Evolutionary conservation across 2,113 vertebrate genomes (phyloP).

Genomic region (Ginglymostoma cirratum): DNA sequence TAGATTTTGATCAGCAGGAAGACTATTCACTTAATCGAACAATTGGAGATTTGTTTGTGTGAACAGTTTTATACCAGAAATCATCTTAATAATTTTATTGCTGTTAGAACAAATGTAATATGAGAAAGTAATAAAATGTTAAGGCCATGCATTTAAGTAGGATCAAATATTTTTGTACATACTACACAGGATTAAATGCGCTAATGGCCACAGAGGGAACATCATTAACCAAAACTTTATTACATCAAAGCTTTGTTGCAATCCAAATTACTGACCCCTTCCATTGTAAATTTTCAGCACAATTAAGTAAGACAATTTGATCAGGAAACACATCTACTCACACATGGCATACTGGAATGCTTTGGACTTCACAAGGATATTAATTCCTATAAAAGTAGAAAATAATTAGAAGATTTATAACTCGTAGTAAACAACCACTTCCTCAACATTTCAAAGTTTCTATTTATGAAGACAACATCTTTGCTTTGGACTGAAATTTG

Average conservation of each 20-base stretch:
- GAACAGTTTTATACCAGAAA: not conserved
- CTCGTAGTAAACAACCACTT: not conserved
- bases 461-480: not conserved
- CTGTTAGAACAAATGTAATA: not conserved
- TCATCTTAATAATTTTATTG: not conserved
- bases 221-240: not conserved
- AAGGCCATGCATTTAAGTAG: not conserved
- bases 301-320: not conserved
- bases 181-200: not conserved
- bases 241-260: not conserved
- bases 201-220: not conserved
- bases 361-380: conserved; percentile 87
- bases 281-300: not conserved
- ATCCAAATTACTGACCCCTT: not conserved
- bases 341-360: conserved; percentile 91
- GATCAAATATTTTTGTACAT: not conserved
- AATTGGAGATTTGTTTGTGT: not conserved
- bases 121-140: not conserved
- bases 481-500: not conserved
- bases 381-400: conserved; percentile 67
- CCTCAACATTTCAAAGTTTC: not conserved
- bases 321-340: conserved; percentile 59
- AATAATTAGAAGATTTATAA: conserved; percentile 36
- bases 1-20: not conserved
- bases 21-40: not conserved